phyloP scores from a whole-genome alignment of 2,797 vertebrate species.

The Pristis pectinata region DNA sequence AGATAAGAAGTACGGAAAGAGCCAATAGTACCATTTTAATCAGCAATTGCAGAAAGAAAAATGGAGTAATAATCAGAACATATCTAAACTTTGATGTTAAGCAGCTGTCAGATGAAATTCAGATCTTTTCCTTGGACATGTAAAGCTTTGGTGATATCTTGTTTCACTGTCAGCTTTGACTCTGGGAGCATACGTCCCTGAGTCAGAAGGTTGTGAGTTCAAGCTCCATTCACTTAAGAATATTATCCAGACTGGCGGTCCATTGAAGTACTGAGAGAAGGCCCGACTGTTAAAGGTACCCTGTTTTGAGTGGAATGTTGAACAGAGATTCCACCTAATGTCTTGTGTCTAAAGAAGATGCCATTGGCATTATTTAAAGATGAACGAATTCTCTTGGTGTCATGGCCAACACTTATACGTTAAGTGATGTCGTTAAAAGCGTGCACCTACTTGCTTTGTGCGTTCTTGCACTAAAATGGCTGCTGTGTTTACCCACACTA shows the following conservation, averaged over 20 bases:
- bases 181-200: not conserved
- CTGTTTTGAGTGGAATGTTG: not conserved
- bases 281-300: not conserved
- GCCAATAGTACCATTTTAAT: not conserved
- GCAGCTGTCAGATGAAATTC: not conserved
- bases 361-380: not conserved
- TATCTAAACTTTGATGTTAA: constrained; percentile 7
- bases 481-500: not conserved
- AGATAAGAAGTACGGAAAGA: not conserved
- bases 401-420: not conserved
- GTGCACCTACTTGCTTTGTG: not conserved
- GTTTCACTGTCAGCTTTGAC: not conserved
- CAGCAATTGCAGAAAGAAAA: not conserved
- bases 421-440: not conserved
- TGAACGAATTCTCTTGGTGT: not conserved
- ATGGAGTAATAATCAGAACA: constrained; percentile 7
- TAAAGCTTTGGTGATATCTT: not conserved
- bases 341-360: not conserved
- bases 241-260: not conserved
- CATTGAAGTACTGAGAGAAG: not conserved
- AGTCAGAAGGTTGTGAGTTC: not conserved
- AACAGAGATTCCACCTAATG: not conserved
- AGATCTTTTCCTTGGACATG: not conserved
- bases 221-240: not conserved
- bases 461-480: not conserved